Conservation (phyloP, 2,113 vertebrate species). For the Zeus faber region DNA sequence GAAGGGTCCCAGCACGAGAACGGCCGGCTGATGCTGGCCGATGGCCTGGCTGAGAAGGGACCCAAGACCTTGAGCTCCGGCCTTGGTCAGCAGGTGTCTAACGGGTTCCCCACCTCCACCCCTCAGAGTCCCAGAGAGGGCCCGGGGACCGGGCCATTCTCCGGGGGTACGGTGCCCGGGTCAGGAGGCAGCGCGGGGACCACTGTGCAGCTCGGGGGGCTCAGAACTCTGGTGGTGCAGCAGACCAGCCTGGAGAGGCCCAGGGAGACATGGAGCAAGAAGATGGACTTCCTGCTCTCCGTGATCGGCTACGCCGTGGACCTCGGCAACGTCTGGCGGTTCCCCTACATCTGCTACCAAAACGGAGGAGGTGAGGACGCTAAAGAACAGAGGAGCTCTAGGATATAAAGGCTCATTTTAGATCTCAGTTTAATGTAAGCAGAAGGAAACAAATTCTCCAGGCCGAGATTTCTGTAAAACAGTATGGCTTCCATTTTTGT, state of each 20-base stretch:
- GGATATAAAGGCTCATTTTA: no score
- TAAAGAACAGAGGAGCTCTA: conserved; percentile 3
- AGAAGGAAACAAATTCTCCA: no score
- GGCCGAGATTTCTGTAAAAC: no score
- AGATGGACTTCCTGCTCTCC: conserved; percentile 95
- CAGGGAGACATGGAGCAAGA: conserved; percentile 96
- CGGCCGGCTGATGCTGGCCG: conserved; percentile 65
- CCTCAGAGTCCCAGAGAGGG: conserved; percentile 75
- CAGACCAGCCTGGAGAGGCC: conserved; percentile 81
- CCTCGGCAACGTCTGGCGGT: conserved; percentile 97
- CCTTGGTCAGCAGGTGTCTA: conserved; percentile 80
- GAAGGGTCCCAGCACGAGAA: conserved; percentile 77
- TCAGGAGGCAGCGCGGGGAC: conserved; percentile 28
- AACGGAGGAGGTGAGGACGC: conserved; percentile 93
- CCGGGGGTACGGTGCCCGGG: conserved; percentile 21
- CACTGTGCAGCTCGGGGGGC: conserved; percentile 31
- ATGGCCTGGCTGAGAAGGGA: conserved; percentile 57
- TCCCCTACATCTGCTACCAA: conserved; percentile 97
- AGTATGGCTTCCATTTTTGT: no score
- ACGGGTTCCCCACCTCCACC: conserved; percentile 79
- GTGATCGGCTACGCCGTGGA: conserved; percentile 98
- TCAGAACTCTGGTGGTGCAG: conserved; percentile 79
- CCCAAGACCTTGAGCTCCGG: conserved; percentile 59
- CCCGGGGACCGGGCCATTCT: conserved; percentile 39
- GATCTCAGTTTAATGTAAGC: no score